Percentiles rank a stretch among this genome's conserved stretches.
Evolutionary conservation across 1,140 invertebrate species (phyloP).

Genomic region (Acromyrmex charruanus): DNA sequence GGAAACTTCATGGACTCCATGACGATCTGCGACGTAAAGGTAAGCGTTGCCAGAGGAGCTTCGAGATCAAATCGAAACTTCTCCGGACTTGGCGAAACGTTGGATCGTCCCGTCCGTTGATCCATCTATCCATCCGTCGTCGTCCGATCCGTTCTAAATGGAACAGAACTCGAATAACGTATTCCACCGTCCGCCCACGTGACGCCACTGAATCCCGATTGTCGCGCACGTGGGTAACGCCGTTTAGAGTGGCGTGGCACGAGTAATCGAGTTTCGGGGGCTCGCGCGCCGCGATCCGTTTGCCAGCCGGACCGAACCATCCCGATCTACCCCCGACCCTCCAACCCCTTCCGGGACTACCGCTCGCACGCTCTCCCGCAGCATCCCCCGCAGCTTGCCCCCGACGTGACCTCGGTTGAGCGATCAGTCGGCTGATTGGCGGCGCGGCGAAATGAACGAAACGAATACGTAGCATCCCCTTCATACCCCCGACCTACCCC

Average conservation of each 20-base stretch:
- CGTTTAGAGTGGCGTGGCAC: constrained; percentile 60
- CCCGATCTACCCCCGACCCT: background rate
- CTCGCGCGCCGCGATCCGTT: constrained; percentile 65
- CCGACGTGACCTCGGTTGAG: constrained; percentile 45
- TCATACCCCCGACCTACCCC: background rate
- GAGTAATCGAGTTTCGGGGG: constrained; percentile 69
- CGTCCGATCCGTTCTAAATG: constrained; percentile 4
- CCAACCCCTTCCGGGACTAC: background rate
- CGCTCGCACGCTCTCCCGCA: constrained; percentile 22
- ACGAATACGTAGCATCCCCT: constrained; percentile 59
- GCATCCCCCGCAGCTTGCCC: constrained; percentile 42
- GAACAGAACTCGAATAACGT: constrained; percentile 22
- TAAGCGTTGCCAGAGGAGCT: background rate
- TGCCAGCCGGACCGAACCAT: constrained; percentile 47
- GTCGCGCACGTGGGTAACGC: constrained; percentile 63
- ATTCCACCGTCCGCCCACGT: constrained; percentile 36
- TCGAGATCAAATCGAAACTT: constrained; percentile 46
- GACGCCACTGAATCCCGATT: constrained; percentile 13
- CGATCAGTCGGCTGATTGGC: constrained; percentile 71
- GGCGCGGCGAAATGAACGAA: constrained; percentile 70
- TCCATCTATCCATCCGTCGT: background rate
- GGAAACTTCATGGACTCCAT: constrained; percentile 21
- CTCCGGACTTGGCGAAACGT: constrained; percentile 7
- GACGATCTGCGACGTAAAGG: background rate
- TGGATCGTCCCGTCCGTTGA: background rate